These are phyloP conservation scores for Boulengeromyrus knoepffleri DNA, from an alignment of 2,113 vertebrate species.

Conservation along the genomic window DNA sequence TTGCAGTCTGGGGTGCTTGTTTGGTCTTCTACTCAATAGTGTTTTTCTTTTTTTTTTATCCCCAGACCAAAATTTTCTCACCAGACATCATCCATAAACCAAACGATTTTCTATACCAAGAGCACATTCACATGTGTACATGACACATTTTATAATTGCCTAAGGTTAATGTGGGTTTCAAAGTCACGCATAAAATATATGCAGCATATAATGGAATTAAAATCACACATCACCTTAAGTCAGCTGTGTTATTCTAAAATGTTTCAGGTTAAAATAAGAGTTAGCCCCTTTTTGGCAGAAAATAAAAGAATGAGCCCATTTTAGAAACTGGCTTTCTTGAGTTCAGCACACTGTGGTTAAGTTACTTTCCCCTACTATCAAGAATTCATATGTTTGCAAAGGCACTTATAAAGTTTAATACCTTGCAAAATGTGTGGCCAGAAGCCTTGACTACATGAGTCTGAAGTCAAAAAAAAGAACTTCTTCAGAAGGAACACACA, in stretches of 20 bases:
- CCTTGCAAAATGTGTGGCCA: constrained; percentile 29
- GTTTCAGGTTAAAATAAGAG: constrained; percentile 26
- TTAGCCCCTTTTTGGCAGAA: constrained; percentile 30
- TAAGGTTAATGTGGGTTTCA: neutral
- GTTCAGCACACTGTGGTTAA: constrained; percentile 32
- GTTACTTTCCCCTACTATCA: constrained; percentile 33
- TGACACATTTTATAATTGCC: neutral
- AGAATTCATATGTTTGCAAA: constrained; percentile 42
- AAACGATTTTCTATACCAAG: neutral
- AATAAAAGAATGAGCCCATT: neutral
- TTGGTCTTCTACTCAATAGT: neutral
- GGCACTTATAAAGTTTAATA: constrained; percentile 35
- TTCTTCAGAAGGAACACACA: neutral
- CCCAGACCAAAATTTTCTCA: neutral
- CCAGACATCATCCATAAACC: neutral
- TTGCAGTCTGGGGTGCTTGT: neutral
- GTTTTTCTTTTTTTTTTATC: neutral
- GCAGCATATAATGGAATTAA: neutral
- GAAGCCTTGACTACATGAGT: constrained; percentile 5
- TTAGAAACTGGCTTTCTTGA: constrained; percentile 36
- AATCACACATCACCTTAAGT: neutral
- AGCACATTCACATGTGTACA: neutral
- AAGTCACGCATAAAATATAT: neutral
- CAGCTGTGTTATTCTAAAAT: neutral
- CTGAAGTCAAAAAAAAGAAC: neutral